phyloP scores from a whole-genome alignment of 2,113 vertebrate species.

The Pogonocichla stellata region DNA sequence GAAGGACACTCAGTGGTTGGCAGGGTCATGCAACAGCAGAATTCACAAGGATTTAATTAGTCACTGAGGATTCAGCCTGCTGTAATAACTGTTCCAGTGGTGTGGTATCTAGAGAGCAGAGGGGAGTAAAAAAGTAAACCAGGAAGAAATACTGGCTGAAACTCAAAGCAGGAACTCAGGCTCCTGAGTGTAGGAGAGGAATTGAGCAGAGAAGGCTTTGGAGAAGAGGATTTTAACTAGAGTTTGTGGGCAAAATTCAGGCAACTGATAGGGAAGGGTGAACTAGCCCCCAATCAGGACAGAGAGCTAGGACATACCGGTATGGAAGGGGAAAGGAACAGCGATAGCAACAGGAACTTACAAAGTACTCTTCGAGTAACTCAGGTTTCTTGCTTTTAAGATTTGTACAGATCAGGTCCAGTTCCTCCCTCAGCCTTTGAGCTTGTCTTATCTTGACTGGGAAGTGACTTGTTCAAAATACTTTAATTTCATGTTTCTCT shows the following conservation, averaged over 20 bases:
- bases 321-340: not conserved
- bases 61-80: not conserved
- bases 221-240: not conserved
- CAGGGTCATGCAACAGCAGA: not conserved
- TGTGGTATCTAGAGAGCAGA: not conserved
- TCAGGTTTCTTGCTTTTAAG: not conserved
- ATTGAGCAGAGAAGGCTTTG: not conserved
- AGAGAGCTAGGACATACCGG: fast-evolving
- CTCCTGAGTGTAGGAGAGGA: not conserved
- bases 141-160: not conserved
- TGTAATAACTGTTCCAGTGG: not conserved
- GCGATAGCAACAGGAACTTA: not conserved
- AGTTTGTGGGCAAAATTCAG: not conserved
- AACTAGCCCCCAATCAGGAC: not conserved
- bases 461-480: not conserved
- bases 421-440: not conserved
- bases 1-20: not conserved
- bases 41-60: not conserved
- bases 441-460: not conserved
- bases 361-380: not conserved
- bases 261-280: not conserved
- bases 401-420: not conserved
- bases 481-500: not conserved
- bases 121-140: not conserved
- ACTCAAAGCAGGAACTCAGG: not conserved